Conservation (phyloP, 2,113 vertebrate species). For the Pachypanchax playfairii region DNA sequence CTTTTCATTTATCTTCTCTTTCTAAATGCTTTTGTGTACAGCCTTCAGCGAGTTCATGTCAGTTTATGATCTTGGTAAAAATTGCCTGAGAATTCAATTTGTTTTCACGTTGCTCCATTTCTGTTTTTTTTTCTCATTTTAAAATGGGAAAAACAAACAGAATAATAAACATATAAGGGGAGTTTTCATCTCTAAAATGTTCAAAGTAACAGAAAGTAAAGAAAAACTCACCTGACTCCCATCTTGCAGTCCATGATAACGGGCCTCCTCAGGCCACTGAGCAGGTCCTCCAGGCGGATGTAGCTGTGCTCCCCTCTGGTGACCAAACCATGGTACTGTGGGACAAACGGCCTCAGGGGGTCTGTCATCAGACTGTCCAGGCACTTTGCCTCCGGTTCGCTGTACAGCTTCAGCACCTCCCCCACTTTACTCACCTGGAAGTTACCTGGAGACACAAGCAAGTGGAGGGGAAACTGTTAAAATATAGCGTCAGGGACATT, state of each 20-base stretch:
- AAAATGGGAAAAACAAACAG: too few species aligned
- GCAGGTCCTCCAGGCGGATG: slow-evolving; percentile 82
- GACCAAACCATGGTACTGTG: slow-evolving; percentile 78
- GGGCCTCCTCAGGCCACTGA: slow-evolving; percentile 77
- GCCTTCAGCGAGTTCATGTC: too few species aligned
- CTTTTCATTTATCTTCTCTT: too few species aligned
- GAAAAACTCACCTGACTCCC: slow-evolving; percentile 72
- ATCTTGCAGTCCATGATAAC: slow-evolving; percentile 85
- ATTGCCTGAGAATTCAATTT: too few species aligned
- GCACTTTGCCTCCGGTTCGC: slow-evolving; percentile 76
- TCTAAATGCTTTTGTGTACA: too few species aligned
- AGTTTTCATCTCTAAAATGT: too few species aligned
- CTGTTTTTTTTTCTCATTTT: too few species aligned
- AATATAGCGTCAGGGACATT: too few species aligned
- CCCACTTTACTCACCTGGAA: slow-evolving; percentile 80
- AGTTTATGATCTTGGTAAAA: too few species aligned
- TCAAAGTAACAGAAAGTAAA: neutral
- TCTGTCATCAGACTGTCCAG: slow-evolving; percentile 81
- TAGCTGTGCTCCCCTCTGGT: slow-evolving; percentile 74
- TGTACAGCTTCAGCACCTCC: slow-evolving; percentile 83
- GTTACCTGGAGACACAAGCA: slow-evolving; percentile 70
- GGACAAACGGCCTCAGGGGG: slow-evolving; percentile 78
- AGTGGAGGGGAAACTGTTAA: neutral
- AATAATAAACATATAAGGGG: too few species aligned
- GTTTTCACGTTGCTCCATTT: too few species aligned